Percentiles rank a stretch among this genome's conserved stretches.
Evolutionary conservation across 2,797 vertebrate species (phyloP).

Genomic region (Melanotaenia boesemani): DNA sequence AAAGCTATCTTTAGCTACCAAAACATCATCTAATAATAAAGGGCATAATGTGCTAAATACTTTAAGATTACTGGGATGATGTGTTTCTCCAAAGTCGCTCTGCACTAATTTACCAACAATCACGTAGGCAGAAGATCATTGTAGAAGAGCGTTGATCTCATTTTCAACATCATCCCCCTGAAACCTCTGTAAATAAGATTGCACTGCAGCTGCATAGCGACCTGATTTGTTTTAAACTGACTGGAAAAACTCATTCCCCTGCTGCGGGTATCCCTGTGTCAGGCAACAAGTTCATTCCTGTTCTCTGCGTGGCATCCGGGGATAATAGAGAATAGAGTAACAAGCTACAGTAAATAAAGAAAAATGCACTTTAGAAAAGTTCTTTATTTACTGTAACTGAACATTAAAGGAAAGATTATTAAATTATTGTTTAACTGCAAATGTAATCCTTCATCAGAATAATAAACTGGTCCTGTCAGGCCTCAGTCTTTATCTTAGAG

Average conservation of each 20-base stretch:
- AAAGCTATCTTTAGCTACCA: constrained; percentile 7
- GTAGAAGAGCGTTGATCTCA: constrained; percentile 18
- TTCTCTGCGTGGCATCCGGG: background rate
- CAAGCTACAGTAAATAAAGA: background rate
- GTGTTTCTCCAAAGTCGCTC: constrained; percentile 25
- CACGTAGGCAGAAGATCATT: constrained; percentile 25
- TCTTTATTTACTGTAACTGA: background rate
- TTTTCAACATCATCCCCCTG: constrained; percentile 6
- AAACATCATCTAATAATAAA: background rate
- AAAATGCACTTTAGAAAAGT: background rate
- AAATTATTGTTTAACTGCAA: background rate
- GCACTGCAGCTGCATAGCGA: constrained; percentile 23
- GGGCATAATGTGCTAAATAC: background rate
- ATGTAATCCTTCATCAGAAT: constrained; percentile 3
- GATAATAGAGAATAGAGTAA: background rate
- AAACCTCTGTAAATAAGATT: constrained; percentile 28
- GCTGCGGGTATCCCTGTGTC: constrained; percentile 7
- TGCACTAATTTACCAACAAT: constrained; percentile 34
- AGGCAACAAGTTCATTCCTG: constrained; percentile 19
- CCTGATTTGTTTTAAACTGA: constrained; percentile 34
- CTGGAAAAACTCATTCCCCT: constrained; percentile 24
- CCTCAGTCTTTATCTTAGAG: constrained; percentile 11
- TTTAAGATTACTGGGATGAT: background rate
- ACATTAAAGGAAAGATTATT: background rate
- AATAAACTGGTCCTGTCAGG: background rate